phyloP scores from a whole-genome alignment of 2,113 vertebrate species.

The Corydoras maculifer region DNA sequence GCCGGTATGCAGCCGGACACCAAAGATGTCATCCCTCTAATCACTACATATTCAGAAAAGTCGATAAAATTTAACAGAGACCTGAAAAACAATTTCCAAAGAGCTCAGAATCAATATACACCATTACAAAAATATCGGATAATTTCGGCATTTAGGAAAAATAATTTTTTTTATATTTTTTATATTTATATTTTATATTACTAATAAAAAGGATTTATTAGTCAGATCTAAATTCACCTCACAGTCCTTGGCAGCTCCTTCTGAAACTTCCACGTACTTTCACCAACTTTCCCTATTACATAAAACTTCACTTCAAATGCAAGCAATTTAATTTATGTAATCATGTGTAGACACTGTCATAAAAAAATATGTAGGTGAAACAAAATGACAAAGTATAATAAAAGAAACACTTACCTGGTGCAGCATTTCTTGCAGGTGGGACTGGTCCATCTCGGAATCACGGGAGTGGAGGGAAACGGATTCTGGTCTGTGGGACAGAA shows the following conservation, averaged over 20 bases:
- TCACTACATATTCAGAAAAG: neutral
- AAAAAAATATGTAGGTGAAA: neutral
- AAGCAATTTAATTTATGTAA: neutral
- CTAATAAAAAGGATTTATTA: too few species aligned
- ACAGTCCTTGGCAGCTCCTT: neutral
- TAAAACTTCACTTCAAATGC: neutral
- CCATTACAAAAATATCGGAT: neutral
- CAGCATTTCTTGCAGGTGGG: too few species aligned
- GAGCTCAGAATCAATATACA: neutral
- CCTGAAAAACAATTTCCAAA: neutral
- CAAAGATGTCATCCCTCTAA: conserved; percentile 8
- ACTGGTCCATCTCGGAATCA: too few species aligned
- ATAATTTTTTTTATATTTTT: too few species aligned
- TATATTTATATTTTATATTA: too few species aligned
- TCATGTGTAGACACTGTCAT: neutral
- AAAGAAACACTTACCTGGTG: too few species aligned
- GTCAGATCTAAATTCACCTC: too few species aligned
- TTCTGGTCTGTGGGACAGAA: too few species aligned
- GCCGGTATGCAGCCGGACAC: too few species aligned
- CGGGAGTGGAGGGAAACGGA: too few species aligned
- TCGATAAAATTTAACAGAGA: neutral
- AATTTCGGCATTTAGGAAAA: neutral
- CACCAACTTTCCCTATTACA: neutral
- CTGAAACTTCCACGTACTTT: neutral
- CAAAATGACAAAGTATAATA: neutral